Evolutionary conservation across 2,797 vertebrate species (phyloP).

Genomic region (Tympanoctomys barrerae): DNA sequence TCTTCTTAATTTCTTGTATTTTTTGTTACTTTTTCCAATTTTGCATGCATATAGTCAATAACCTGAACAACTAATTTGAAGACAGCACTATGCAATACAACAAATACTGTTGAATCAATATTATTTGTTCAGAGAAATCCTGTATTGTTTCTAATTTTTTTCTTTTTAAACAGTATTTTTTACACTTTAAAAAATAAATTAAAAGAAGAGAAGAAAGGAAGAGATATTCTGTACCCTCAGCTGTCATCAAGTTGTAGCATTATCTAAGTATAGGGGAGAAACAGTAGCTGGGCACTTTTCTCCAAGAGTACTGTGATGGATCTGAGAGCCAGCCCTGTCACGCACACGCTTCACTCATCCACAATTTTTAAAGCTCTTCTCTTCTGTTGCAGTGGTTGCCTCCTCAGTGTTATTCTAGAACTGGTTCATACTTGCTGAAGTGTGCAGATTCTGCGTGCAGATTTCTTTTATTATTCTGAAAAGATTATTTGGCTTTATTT

Average conservation of each 20-base stretch:
- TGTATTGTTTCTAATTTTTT: no score
- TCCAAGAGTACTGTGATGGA: neutral
- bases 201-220: no score
- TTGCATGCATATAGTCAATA: no score
- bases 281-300: neutral
- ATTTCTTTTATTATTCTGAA: neutral
- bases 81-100: no score
- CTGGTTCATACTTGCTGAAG: neutral
- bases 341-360: neutral
- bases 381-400: neutral
- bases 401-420: neutral
- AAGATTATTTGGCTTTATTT: conserved; percentile 13
- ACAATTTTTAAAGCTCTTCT: neutral
- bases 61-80: no score
- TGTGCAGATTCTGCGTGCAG: neutral
- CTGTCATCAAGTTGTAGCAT: no score
- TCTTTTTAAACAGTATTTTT: no score
- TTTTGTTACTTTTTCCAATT: no score
- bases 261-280: neutral
- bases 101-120: no score
- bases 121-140: no score
- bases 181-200: no score
- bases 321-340: neutral
- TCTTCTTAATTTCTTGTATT: no score
- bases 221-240: fast-evolving